phyloP scores from a whole-genome alignment of 2,113 vertebrate genomes.

The Xenopus borealis region DNA sequence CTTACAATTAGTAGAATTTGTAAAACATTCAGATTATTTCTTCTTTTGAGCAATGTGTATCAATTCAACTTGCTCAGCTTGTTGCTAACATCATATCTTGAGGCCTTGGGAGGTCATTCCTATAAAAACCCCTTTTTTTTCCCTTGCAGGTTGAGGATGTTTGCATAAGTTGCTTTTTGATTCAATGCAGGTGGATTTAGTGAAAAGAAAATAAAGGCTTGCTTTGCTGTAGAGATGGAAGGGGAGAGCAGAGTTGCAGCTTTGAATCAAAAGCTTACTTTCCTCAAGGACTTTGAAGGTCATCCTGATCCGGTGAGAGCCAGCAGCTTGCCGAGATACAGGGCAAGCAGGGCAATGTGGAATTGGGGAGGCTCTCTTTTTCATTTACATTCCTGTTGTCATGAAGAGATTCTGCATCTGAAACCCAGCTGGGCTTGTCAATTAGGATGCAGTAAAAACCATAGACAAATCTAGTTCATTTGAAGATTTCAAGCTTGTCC shows the following conservation, averaged over 20 bases:
- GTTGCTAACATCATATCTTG: too few relatives aligned
- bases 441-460: neutral
- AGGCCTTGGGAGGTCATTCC: too few relatives aligned
- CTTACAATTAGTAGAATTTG: too few relatives aligned
- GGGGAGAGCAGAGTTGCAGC: conserved; percentile 20
- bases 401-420: conserved; percentile 15
- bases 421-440: conserved; percentile 21
- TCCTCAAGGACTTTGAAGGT: conserved; percentile 47
- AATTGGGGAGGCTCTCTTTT: neutral
- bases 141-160: neutral
- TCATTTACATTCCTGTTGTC: conserved; percentile 12
- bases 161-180: neutral
- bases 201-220: conserved; percentile 11
- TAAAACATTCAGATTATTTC: too few relatives aligned
- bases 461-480: conserved; percentile 6
- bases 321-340: conserved; percentile 30
- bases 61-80: too few relatives aligned
- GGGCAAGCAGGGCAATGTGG: conserved; percentile 10
- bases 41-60: too few relatives aligned
- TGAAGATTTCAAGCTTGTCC: conserved; percentile 1
- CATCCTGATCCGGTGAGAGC: conserved; percentile 39
- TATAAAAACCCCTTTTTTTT: neutral
- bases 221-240: conserved; percentile 23
- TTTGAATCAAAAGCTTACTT: conserved; percentile 33
- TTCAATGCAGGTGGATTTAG: neutral